Evolutionary conservation across 2,113 vertebrate genomes (phyloP).

Genomic region (Crotalus helleri): DNA sequence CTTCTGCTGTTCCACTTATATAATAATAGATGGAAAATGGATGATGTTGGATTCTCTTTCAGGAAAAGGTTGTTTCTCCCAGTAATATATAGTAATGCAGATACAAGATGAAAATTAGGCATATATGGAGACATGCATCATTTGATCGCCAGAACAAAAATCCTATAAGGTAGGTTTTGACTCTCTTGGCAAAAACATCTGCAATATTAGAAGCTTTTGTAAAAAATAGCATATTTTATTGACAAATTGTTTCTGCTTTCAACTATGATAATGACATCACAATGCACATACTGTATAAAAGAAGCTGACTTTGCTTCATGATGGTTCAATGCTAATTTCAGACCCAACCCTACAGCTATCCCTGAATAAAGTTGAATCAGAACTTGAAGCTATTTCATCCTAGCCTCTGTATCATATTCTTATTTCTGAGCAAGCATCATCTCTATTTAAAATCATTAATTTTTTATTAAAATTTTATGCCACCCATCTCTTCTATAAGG

Average conservation of each 20-base stretch:
- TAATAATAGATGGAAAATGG: background rate
- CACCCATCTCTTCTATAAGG: background rate
- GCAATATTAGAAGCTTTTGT: background rate
- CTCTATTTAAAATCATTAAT: background rate
- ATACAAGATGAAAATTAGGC: background rate
- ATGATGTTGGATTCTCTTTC: background rate
- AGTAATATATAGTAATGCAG: background rate
- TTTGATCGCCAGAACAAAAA: background rate
- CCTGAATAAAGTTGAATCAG: background rate
- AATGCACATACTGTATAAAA: background rate
- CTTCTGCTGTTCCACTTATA: background rate
- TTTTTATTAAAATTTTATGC: background rate
- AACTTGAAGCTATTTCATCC: background rate
- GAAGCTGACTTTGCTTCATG: background rate
- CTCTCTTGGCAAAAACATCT: background rate
- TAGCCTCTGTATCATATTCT: background rate
- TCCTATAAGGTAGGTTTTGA: background rate
- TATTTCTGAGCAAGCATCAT: background rate
- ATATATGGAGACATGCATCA: background rate
- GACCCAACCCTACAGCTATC: background rate
- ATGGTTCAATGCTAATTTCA: background rate
- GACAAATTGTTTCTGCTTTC: background rate
- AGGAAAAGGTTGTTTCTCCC: background rate
- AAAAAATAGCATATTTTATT: background rate
- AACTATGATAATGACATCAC: background rate